A percentile compares a stretch with the other conserved stretches of the same genome.
Evolutionary conservation across 2,113 vertebrate genomes (phyloP).

Genomic region (Clarias magur): DNA sequence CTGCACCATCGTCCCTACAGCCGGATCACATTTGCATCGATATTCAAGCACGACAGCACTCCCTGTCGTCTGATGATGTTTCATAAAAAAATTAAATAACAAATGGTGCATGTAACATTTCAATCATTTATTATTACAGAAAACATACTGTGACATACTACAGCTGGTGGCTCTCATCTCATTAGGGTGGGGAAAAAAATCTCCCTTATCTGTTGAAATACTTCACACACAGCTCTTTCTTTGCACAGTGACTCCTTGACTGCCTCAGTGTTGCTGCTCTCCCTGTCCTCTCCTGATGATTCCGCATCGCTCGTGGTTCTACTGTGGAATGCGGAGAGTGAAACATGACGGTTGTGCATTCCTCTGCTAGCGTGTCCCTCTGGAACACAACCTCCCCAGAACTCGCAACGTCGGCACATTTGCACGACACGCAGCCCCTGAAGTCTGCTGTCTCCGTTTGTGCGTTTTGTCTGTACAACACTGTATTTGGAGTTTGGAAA

Average conservation of each 20-base stretch:
- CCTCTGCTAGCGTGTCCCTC: not conserved
- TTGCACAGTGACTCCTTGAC: not conserved
- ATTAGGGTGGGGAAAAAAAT: not conserved
- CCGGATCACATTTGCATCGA: too few relatives aligned
- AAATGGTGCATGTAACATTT: not conserved
- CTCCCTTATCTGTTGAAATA: not conserved
- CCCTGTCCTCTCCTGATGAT: not conserved
- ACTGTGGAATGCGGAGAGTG: constrained; percentile 49
- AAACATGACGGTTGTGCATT: constrained; percentile 61
- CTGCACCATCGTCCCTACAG: too few relatives aligned
- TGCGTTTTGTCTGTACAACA: too few relatives aligned
- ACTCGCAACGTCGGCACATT: not conserved
- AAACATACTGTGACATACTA: not conserved
- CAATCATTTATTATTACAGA: not conserved
- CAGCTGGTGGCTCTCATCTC: not conserved
- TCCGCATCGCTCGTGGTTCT: constrained; percentile 14
- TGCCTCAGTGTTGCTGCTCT: not conserved
- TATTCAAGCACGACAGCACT: too few relatives aligned
- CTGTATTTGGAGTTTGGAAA: not conserved
- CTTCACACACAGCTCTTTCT: not conserved
- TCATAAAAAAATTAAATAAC: too few relatives aligned
- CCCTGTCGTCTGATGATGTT: too few relatives aligned
- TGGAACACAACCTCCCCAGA: not conserved
- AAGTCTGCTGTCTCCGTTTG: not conserved
- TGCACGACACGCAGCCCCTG: not conserved